Evolutionary conservation across 2,888 invertebrate species (phyloP).

Genomic region (Campoletis raptor): DNA sequence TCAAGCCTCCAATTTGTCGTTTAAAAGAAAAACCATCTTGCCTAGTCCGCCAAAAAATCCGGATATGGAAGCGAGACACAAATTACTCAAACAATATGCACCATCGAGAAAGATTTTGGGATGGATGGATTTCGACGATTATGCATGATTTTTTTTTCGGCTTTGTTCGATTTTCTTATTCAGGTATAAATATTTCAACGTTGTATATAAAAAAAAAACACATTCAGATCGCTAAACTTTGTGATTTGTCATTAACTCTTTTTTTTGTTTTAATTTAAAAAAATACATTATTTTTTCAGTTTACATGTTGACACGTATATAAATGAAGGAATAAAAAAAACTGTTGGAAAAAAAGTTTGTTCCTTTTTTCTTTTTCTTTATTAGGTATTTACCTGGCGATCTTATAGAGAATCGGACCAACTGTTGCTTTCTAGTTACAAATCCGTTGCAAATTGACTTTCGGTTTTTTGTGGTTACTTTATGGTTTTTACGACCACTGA

Average conservation of each 20-base stretch:
- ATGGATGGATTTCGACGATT: slow-evolving; percentile 76
- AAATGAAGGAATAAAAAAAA: background rate
- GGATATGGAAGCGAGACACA: slow-evolving; percentile 70
- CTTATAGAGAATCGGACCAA: too few species aligned
- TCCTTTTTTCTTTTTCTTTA: background rate
- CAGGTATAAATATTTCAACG: background rate
- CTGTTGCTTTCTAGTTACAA: too few species aligned
- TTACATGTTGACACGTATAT: background rate
- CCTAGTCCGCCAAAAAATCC: slow-evolving; percentile 71
- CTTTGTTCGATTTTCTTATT: background rate
- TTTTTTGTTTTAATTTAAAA: background rate
- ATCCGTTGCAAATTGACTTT: too few species aligned
- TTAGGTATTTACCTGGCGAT: too few species aligned
- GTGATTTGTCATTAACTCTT: background rate
- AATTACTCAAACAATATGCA: slow-evolving; percentile 73
- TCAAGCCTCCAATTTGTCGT: slow-evolving; percentile 71
- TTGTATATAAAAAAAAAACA: background rate
- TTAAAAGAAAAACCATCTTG: slow-evolving; percentile 74
- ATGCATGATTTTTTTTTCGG: slow-evolving; percentile 69
- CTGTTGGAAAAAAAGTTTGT: background rate
- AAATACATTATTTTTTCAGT: background rate
- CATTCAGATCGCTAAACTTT: background rate
- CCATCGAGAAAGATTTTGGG: slow-evolving; percentile 74
- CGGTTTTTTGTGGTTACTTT: too few species aligned
- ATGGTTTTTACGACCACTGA: too few species aligned